phyloP scores from a whole-genome alignment of 2,888 invertebrate genomes.

The Hoplodrina blanda region DNA sequence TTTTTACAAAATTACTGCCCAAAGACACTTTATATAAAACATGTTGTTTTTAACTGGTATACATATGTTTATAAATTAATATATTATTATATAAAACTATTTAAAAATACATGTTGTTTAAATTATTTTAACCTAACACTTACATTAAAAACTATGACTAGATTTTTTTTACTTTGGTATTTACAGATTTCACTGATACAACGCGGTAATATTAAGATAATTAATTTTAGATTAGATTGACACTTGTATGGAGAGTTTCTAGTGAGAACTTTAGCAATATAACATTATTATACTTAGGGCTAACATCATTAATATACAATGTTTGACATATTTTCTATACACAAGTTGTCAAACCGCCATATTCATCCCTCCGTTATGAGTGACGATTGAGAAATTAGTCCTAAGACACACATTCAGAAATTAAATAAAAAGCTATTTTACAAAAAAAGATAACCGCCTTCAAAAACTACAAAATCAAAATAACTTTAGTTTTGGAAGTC shows the following conservation, averaged over 20 bases:
- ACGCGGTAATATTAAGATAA: background rate
- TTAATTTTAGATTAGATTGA: background rate
- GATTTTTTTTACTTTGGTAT: conserved; percentile 54
- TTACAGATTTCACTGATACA: conserved; percentile 30
- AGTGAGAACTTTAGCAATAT: too few relatives aligned
- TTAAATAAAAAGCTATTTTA: too few relatives aligned
- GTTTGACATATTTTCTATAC: too few relatives aligned
- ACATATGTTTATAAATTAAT: conserved; percentile 32
- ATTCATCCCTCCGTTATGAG: too few relatives aligned
- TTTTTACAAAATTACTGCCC: conserved; percentile 17
- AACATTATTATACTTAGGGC: too few relatives aligned
- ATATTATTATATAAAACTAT: conserved; percentile 17
- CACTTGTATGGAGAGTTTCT: background rate
- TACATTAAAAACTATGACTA: conserved; percentile 65
- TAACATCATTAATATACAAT: too few relatives aligned
- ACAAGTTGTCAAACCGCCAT: too few relatives aligned
- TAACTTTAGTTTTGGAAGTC: too few relatives aligned
- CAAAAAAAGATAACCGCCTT: too few relatives aligned
- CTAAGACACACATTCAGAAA: too few relatives aligned
- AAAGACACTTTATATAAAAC: conserved; percentile 15
- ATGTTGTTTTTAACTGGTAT: conserved; percentile 7
- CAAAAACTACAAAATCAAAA: too few relatives aligned
- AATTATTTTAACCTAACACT: conserved; percentile 32
- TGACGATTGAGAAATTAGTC: too few relatives aligned
- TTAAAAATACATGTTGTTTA: conserved; percentile 36